Conservation (phyloP, 2,888 invertebrate genomes). For the Nomada flava region DNA sequence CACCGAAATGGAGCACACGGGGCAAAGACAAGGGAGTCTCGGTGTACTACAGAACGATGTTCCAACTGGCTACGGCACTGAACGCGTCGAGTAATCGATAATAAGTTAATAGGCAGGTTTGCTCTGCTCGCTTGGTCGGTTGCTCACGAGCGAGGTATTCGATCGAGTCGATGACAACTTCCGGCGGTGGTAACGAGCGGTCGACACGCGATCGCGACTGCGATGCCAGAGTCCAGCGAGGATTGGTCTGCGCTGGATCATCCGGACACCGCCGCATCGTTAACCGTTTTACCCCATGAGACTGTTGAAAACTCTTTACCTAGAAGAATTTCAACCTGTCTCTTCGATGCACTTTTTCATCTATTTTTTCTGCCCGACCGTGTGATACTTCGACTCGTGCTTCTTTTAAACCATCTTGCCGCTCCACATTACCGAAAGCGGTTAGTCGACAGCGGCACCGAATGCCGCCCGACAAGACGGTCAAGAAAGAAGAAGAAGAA, state of each 20-base stretch:
- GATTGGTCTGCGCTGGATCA: conserved; percentile 2
- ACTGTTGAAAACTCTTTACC: not conserved
- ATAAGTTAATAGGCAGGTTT: conserved; percentile 71
- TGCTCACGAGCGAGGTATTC: conserved; percentile 60
- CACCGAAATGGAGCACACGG: not conserved
- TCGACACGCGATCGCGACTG: conserved; percentile 67
- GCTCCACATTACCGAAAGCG: conserved; percentile 49
- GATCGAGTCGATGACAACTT: conserved; percentile 67
- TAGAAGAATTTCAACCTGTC: not conserved
- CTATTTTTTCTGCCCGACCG: not conserved
- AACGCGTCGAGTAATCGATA: conserved; percentile 70
- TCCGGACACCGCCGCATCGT: not conserved
- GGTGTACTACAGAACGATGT: not conserved
- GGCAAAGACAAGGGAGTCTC: not conserved
- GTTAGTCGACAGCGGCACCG: conserved; percentile 40
- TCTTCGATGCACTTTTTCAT: not conserved
- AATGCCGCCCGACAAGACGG: conserved; percentile 30
- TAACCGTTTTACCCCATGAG: conserved; percentile 8
- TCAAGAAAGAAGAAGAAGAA: conserved; percentile 36
- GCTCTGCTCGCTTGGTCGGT: conserved; percentile 58
- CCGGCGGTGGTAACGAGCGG: conserved; percentile 65
- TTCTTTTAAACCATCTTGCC: conserved; percentile 28
- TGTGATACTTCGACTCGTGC: not conserved
- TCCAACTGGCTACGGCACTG: conserved; percentile 42
- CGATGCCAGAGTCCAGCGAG: conserved; percentile 50